A percentile compares a stretch with the other conserved stretches of the same genome.
Evolutionary conservation across 2,113 vertebrate genomes (phyloP).

Genomic region (Lepus americanus): DNA sequence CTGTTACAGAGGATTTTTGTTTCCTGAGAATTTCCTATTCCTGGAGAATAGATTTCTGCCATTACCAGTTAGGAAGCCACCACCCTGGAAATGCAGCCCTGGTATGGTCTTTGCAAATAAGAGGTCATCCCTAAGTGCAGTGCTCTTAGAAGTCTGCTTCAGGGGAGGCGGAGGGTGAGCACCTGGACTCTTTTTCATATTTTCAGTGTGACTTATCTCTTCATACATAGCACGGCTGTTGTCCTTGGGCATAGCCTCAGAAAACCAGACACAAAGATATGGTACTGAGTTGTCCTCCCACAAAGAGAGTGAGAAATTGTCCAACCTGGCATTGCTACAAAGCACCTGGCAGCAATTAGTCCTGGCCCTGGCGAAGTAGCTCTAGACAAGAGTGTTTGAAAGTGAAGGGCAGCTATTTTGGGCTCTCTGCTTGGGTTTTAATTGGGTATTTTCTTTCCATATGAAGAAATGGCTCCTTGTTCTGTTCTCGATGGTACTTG

Average conservation of each 20-base stretch:
- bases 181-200: neutral
- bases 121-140: neutral
- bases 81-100: neutral
- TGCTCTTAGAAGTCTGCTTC: neutral
- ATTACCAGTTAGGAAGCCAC: neutral
- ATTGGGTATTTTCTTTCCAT: slow-evolving; percentile 66
- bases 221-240: neutral
- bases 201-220: neutral
- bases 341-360: slow-evolving; percentile 71
- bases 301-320: neutral
- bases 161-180: neutral
- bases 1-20: slow-evolving; percentile 50
- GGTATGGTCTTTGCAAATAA: neutral
- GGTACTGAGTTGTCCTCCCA: slow-evolving; percentile 49
- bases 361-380: slow-evolving; percentile 25
- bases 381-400: neutral
- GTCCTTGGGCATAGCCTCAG: neutral
- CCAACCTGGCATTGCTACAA: slow-evolving; percentile 45
- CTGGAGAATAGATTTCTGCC: neutral
- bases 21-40: slow-evolving; percentile 16
- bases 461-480: slow-evolving; percentile 44
- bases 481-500: slow-evolving; percentile 13
- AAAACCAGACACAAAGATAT: slow-evolving; percentile 31
- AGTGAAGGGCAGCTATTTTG: slow-evolving; percentile 54
- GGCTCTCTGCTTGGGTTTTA: slow-evolving; percentile 65